Percentiles rank a stretch among this genome's conserved stretches.
phyloP scores from a whole-genome alignment of 1,140 invertebrate species.

The Drosophila eugracilis region DNA sequence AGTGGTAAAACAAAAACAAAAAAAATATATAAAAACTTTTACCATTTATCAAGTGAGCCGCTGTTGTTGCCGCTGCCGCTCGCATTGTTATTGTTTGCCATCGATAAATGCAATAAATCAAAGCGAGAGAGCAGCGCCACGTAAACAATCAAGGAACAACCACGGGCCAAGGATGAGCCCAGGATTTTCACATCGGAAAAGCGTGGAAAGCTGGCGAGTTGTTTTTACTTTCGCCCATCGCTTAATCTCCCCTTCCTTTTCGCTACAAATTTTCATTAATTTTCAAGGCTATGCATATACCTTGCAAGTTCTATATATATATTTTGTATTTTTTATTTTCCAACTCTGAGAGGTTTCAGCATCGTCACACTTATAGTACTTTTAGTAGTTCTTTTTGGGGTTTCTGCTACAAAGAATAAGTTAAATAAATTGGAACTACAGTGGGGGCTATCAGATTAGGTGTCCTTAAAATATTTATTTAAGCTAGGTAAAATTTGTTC shows the following conservation, averaged over 20 bases:
- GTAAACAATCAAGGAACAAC: slow-evolving; percentile 60
- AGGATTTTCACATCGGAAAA: slow-evolving; percentile 3
- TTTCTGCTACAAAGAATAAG: background rate
- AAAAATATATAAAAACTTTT: slow-evolving; percentile 74
- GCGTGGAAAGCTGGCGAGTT: background rate
- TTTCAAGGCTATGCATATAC: slow-evolving; percentile 26
- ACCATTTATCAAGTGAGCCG: slow-evolving; percentile 68
- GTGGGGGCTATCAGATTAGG: background rate
- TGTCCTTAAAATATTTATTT: background rate
- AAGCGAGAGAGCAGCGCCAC: slow-evolving; percentile 40
- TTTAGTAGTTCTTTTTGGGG: background rate
- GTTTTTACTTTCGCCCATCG: background rate
- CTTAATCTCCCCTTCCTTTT: slow-evolving; percentile 2
- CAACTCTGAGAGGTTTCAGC: slow-evolving; percentile 14
- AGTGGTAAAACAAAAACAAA: slow-evolving; percentile 22
- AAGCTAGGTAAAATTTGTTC: no score
- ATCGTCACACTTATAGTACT: slow-evolving; percentile 13
- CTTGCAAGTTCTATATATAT: background rate
- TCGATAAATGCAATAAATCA: slow-evolving; percentile 75
- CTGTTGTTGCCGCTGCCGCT: slow-evolving; percentile 3
- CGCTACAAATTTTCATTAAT: slow-evolving; percentile 38
- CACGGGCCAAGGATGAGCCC: slow-evolving; percentile 27
- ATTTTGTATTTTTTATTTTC: slow-evolving; percentile 20
- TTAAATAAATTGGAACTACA: background rate
- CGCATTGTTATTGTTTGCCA: slow-evolving; percentile 38